phyloP scores from a whole-genome alignment of 2,888 invertebrate species.

The Drosophila borealis region DNA sequence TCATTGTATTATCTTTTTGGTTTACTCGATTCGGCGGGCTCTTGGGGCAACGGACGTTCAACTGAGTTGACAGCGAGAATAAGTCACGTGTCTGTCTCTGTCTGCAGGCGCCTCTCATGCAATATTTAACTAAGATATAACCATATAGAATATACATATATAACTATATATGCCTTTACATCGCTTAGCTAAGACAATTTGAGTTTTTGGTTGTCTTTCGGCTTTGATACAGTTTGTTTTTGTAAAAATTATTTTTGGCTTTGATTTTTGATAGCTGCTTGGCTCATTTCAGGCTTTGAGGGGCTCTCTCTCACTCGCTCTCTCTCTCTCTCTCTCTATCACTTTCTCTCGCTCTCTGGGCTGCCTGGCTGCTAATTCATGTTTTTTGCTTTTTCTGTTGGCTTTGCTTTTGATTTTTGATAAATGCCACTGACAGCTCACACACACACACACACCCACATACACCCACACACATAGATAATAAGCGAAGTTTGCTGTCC shows the following conservation, averaged over 20 bases:
- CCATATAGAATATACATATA: slow-evolving; percentile 21
- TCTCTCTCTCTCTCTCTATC: slow-evolving; percentile 10
- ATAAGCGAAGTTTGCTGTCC: slow-evolving; percentile 18
- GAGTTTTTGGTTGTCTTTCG: background rate
- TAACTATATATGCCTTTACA: slow-evolving; percentile 29
- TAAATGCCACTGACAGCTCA: slow-evolving; percentile 56
- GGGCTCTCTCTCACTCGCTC: slow-evolving; percentile 4
- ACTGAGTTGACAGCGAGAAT: slow-evolving; percentile 35
- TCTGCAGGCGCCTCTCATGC: slow-evolving; percentile 41
- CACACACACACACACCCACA: slow-evolving; percentile 22
- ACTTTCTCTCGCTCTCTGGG: slow-evolving; percentile 22
- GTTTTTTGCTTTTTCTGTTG: slow-evolving; percentile 42
- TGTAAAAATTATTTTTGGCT: slow-evolving; percentile 15
- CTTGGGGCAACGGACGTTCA: slow-evolving; percentile 41
- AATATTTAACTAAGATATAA: slow-evolving; percentile 8
- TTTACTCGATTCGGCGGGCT: background rate
- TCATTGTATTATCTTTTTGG: background rate
- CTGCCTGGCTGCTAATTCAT: slow-evolving; percentile 66
- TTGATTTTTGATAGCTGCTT: slow-evolving; percentile 55
- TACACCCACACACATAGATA: slow-evolving; percentile 11
- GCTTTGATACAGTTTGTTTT: slow-evolving; percentile 13
- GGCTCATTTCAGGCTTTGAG: slow-evolving; percentile 40
- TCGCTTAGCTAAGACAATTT: slow-evolving; percentile 30
- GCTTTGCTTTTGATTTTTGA: slow-evolving; percentile 70
- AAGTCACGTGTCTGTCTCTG: slow-evolving; percentile 47